A percentile compares a stretch with the other conserved stretches of the same genome.
Conservation (phyloP, 2,888 invertebrate species). For the Acronicta psi region DNA sequence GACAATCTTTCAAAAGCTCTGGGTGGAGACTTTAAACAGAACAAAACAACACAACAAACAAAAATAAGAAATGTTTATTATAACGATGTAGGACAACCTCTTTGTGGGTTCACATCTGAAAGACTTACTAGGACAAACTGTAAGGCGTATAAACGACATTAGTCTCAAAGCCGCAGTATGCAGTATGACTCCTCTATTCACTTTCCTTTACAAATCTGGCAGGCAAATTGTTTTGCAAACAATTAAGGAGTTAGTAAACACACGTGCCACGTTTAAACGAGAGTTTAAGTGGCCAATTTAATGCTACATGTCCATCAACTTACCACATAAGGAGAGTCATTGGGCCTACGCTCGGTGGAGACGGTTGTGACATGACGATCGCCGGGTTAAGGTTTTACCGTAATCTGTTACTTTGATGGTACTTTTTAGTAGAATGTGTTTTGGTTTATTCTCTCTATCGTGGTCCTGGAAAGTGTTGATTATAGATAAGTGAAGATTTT, state of each 20-base stretch:
- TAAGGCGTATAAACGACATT: constrained; percentile 7
- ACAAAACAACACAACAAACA: too few species aligned
- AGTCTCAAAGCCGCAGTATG: constrained; percentile 20
- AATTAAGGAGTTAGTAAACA: constrained; percentile 64
- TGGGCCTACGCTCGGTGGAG: constrained; percentile 76
- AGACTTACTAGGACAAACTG: not conserved
- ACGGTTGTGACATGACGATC: constrained; percentile 49
- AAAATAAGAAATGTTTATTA: not conserved
- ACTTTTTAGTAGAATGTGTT: not conserved
- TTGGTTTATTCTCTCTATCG: not conserved
- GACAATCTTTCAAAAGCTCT: too few species aligned
- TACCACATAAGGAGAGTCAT: constrained; percentile 74
- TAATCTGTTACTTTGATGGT: constrained; percentile 16
- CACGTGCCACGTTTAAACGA: constrained; percentile 58
- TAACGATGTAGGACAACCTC: not conserved
- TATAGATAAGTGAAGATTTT: too few species aligned
- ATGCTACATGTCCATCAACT: constrained; percentile 72
- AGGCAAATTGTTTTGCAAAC: constrained; percentile 50
- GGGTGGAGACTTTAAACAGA: too few species aligned
- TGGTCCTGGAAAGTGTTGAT: too few species aligned
- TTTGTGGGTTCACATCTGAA: not conserved
- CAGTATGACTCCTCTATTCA: constrained; percentile 27
- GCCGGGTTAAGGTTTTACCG: constrained; percentile 19
- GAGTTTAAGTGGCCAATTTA: constrained; percentile 74
- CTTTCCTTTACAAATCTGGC: constrained; percentile 58